Evolutionary conservation across 2,888 invertebrate species (phyloP).

Genomic region (Hofmannophila pseudospretella): DNA sequence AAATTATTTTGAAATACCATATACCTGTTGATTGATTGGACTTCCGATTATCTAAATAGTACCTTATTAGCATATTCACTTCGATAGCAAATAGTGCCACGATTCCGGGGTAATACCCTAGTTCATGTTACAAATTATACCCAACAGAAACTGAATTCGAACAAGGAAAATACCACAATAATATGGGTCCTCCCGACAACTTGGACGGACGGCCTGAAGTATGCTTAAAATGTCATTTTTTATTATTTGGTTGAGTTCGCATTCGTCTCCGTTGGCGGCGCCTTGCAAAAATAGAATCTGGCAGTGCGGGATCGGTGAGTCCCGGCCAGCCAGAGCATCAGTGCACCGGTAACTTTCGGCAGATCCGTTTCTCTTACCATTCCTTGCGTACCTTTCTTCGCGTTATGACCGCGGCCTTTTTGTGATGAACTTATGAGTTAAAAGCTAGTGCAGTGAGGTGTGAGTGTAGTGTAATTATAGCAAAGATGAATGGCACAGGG

Average conservation of each 20-base stretch:
- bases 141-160: not conserved
- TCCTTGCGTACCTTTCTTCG: conserved; percentile 11
- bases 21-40: too few species aligned
- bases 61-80: too few species aligned
- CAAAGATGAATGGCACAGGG: conserved; percentile 73
- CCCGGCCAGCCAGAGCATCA: conserved; percentile 49
- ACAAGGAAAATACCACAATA: not conserved
- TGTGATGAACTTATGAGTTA: not conserved
- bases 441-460: conserved; percentile 11
- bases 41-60: too few species aligned
- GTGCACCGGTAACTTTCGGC: conserved; percentile 61
- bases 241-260: conserved; percentile 59
- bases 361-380: conserved; percentile 45
- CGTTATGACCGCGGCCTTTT: too few species aligned
- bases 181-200: not conserved
- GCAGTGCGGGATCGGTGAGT: conserved; percentile 62
- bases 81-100: too few species aligned
- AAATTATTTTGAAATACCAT: too few species aligned
- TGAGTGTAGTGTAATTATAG: conserved; percentile 27
- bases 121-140: too few species aligned
- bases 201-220: conserved; percentile 3
- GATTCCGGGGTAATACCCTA: too few species aligned
- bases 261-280: conserved; percentile 66
- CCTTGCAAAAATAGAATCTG: conserved; percentile 76
- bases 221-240: conserved; percentile 29